These are phyloP conservation scores for Cataglyphis cursor DNA, from an alignment of 2,888 invertebrate genomes.

Conservation along the genomic window DNA sequence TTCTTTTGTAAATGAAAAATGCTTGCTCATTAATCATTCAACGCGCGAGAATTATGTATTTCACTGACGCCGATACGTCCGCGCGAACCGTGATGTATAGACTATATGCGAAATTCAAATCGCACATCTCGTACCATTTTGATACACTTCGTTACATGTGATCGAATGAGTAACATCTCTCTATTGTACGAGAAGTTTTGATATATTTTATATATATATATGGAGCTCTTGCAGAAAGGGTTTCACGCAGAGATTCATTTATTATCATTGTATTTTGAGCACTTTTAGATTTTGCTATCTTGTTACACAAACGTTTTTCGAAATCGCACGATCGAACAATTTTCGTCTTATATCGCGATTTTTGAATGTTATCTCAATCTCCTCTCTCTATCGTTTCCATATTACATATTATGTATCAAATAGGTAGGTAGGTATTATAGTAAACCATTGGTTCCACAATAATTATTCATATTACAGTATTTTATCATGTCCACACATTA, in stretches of 20 bases:
- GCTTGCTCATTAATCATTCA: constrained; percentile 53
- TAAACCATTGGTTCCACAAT: constrained; percentile 65
- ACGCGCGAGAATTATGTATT: constrained; percentile 21
- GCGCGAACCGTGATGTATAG: constrained; percentile 8
- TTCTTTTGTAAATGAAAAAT: constrained; percentile 37
- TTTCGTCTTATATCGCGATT: constrained; percentile 11
- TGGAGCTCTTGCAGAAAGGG: not conserved
- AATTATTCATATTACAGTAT: constrained; percentile 75
- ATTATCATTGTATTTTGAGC: constrained; percentile 14
- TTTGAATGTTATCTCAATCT: constrained; percentile 19
- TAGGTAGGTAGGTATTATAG: constrained; percentile 20
- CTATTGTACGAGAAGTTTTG: constrained; percentile 17
- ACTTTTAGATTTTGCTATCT: constrained; percentile 11
- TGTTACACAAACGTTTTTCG: constrained; percentile 17
- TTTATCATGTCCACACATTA: constrained; percentile 79
- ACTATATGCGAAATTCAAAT: constrained; percentile 7
- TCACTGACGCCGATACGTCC: not conserved
- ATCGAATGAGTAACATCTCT: constrained; percentile 34
- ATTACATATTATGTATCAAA: not conserved
- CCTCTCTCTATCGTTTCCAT: not conserved
- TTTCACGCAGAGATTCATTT: constrained; percentile 21
- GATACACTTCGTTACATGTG: constrained; percentile 15
- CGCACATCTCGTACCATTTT: not conserved
- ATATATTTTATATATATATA: constrained; percentile 40
- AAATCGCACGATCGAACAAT: not conserved